Evolutionary conservation across 2,888 invertebrate species (phyloP).

Genomic region (Apamea sordens): DNA sequence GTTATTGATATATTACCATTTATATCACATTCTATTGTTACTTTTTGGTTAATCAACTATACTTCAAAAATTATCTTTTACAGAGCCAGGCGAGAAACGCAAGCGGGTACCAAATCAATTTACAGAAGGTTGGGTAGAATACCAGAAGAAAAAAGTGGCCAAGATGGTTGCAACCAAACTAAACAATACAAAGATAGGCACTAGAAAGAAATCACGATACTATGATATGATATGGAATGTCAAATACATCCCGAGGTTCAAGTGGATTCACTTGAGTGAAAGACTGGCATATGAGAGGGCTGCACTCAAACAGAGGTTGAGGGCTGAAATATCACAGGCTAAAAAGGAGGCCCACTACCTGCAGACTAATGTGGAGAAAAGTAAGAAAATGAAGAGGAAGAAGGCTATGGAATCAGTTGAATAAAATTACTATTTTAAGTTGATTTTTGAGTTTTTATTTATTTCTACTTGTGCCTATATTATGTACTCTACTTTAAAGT

Average conservation of each 20-base stretch:
- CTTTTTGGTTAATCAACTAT: neutral
- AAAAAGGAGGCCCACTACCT: conserved; percentile 97
- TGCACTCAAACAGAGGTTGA: conserved; percentile 95
- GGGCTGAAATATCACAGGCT: conserved; percentile 97
- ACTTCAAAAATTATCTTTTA: conserved; percentile 51
- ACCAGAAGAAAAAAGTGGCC: conserved; percentile 96
- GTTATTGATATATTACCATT: too few species aligned
- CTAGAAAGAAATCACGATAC: conserved; percentile 95
- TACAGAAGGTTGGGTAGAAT: conserved; percentile 99
- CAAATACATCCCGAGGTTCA: conserved; percentile 98
- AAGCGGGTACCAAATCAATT: conserved; percentile 92
- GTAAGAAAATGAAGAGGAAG: conserved; percentile 92
- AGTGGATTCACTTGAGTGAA: conserved; percentile 99
- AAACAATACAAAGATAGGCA: conserved; percentile 97
- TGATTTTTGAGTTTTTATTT: conserved; percentile 32
- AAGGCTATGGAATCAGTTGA: conserved; percentile 68
- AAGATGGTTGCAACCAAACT: conserved; percentile 95
- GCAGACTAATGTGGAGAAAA: conserved; percentile 95
- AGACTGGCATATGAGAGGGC: conserved; percentile 97
- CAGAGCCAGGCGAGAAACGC: conserved; percentile 87
- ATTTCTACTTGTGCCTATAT: conserved; percentile 3
- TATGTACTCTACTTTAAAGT: neutral
- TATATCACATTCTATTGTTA: neutral
- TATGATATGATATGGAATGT: conserved; percentile 98
- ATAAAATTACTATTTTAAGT: conserved; percentile 39